Percentiles rank a stretch among this genome's conserved stretches.
Evolutionary conservation across 2,888 invertebrate species (phyloP).

Genomic region (Dyspetes luteomarginatus): DNA sequence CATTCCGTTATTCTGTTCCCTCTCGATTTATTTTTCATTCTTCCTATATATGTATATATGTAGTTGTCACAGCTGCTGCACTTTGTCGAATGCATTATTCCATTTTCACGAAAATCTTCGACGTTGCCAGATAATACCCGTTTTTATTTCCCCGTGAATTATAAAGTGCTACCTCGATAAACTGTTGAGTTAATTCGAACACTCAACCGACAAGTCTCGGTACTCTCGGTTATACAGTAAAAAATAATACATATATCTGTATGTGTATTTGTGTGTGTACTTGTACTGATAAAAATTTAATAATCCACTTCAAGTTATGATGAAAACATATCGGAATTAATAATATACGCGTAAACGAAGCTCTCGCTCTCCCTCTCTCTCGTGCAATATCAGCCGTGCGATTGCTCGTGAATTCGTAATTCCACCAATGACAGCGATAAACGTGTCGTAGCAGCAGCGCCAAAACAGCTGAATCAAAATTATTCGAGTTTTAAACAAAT

Average conservation of each 20-base stretch:
- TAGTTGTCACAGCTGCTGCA: not conserved
- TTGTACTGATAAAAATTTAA: conserved; percentile 3
- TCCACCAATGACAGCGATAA: not conserved
- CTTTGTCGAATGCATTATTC: conserved; percentile 24
- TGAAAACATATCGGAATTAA: not conserved
- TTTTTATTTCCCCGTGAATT: not conserved
- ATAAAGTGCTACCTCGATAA: not conserved
- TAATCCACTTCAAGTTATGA: not conserved
- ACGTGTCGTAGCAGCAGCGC: not conserved
- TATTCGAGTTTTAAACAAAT: not conserved
- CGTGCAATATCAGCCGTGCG: not conserved
- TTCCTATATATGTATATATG: not conserved
- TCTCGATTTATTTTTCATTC: not conserved
- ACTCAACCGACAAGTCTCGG: not conserved
- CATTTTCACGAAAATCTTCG: no score
- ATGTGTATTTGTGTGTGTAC: no score
- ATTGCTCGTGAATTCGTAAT: conserved; percentile 19
- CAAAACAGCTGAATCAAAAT: not conserved
- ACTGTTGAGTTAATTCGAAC: not conserved
- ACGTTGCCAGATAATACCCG: not conserved
- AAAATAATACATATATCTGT: not conserved
- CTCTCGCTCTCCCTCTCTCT: not conserved
- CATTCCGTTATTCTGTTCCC: not conserved
- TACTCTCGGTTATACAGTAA: not conserved
- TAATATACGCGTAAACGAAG: not conserved